These are phyloP conservation scores for Sesia apiformis DNA, from an alignment of 2,888 invertebrate species.

Conservation along the genomic window DNA sequence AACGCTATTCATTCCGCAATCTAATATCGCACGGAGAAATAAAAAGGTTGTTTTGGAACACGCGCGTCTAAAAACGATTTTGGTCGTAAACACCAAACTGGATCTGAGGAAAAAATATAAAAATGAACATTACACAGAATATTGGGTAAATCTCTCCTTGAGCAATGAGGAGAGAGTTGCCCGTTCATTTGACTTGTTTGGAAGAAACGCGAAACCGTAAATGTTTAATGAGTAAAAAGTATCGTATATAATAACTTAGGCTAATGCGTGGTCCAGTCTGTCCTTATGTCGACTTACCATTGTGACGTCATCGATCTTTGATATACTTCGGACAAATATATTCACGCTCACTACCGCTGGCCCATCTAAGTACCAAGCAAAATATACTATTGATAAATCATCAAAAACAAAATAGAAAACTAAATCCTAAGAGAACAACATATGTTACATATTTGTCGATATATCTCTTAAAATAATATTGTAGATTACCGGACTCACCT, in stretches of 20 bases:
- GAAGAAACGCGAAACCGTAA: slow-evolving; percentile 27
- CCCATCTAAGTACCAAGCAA: slow-evolving; percentile 83
- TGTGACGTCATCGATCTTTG: slow-evolving; percentile 99
- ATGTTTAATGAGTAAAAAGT: slow-evolving; percentile 11
- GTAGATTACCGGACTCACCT: slow-evolving; percentile 31
- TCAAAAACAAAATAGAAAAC: slow-evolving; percentile 35
- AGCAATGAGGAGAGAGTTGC: slow-evolving; percentile 52
- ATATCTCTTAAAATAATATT: slow-evolving; percentile 15
- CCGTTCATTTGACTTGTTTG: slow-evolving; percentile 72
- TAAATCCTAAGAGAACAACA: slow-evolving; percentile 41
- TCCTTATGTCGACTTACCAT: slow-evolving; percentile 89
- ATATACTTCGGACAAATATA: slow-evolving; percentile 99
- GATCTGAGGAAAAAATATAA: slow-evolving; percentile 36
- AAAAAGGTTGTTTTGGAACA: neutral
- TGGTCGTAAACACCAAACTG: slow-evolving; percentile 69
- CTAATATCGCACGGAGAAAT: neutral
- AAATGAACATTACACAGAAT: slow-evolving; percentile 37
- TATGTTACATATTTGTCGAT: slow-evolving; percentile 18
- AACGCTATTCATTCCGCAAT: slow-evolving; percentile 1
- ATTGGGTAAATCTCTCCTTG: slow-evolving; percentile 56
- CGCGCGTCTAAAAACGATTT: slow-evolving; percentile 67
- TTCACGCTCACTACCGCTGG: slow-evolving; percentile 97
- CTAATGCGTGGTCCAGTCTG: slow-evolving; percentile 54
- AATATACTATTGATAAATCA: slow-evolving; percentile 51
- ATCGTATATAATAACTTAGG: slow-evolving; percentile 42